These are phyloP conservation scores for Geococcyx californianus DNA, from an alignment of 2,113 vertebrate species.

Conservation along the genomic window DNA sequence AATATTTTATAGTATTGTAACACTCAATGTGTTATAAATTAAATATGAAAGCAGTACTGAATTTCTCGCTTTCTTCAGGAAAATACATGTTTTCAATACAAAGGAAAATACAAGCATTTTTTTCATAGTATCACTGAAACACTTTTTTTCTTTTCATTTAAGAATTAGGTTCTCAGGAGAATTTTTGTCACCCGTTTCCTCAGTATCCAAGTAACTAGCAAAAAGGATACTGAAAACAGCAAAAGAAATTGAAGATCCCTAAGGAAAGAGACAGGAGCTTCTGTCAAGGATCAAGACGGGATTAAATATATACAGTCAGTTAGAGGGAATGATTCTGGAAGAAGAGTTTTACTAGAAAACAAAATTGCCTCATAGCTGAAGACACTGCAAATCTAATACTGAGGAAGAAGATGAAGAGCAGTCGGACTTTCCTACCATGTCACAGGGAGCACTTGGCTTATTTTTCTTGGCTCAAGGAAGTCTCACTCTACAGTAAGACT, in stretches of 20 bases:
- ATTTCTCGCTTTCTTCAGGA: not conserved
- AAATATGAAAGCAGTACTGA: slow-evolving; percentile 7
- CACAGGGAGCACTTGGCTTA: not conserved
- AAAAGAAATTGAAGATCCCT: not conserved
- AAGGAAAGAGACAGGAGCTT: not conserved
- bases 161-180: not conserved
- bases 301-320: not conserved
- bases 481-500: not conserved
- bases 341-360: not conserved
- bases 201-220: not conserved
- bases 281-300: not conserved
- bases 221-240: not conserved
- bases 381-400: not conserved
- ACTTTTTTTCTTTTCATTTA: not conserved
- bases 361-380: not conserved
- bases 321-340: not conserved
- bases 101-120: not conserved
- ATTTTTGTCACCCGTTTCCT: not conserved
- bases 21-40: not conserved
- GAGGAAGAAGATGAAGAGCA: not conserved
- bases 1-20: slow-evolving; percentile 12
- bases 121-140: not conserved
- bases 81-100: not conserved
- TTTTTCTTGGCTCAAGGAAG: not conserved
- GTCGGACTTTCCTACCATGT: not conserved